Base-by-base conservation (phyloP, 2,888 invertebrate genomes). In the Synanthedon vespiformis region DNA sequence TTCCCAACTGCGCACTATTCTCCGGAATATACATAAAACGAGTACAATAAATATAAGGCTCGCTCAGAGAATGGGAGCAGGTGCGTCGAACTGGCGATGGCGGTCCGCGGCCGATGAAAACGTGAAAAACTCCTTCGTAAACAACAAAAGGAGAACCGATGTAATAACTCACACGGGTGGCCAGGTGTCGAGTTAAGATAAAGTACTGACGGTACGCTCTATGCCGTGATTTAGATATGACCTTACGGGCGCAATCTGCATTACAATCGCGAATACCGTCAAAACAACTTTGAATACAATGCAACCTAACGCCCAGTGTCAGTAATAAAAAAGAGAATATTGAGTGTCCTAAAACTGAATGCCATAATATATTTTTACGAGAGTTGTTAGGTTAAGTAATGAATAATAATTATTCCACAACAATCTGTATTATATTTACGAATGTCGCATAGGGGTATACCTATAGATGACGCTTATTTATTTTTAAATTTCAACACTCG, bases 101-200 rank as follows among this genome's bases (percentile, higher is more conserved):
- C 68, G 68, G 71, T 65, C 71, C 67, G 69, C 70, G 68, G 68
- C 69, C 70, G 71, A 68, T 68, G 73, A 65, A 69, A 70, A 75
- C 71, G 76, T 74, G 77, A 84, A 82, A 84, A 83, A 82, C 82
- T 82, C 80, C 78, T 83, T 80, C 78, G 79, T 77, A 76, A 79
- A 81, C 81, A 82, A 81, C 77, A 79, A 80, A 78, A 77, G 77
- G 71, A 74, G 72, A 74, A 72, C 74, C 71, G 71, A 69, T 68
- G 74, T 72, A 74, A 74, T 77, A 77, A 73, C 72, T 76, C 74
- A 73, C 64, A 63, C 62, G 61, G 60, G 67, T 61, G 67, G 74
- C 69, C 80, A 82, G 82, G 82, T 82, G 83, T 70, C 74, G 79
- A 77, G 72, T 76, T 71, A 72, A 78, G 80, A 83, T 80, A 83